Conservation (phyloP, 2,888 invertebrate species). For the Hyposoter dolosus region DNA sequence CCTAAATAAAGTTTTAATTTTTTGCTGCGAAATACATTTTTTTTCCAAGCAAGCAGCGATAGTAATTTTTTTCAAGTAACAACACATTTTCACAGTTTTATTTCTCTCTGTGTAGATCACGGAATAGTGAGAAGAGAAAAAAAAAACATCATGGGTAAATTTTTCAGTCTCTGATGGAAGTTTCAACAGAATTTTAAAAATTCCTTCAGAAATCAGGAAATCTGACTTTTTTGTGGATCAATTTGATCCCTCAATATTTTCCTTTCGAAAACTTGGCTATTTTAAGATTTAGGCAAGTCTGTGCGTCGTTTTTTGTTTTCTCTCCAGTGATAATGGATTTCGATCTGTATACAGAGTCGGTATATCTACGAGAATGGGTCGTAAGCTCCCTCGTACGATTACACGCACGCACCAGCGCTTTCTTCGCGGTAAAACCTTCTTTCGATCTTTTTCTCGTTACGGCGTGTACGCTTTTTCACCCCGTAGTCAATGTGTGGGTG, state of each 20-base stretch:
- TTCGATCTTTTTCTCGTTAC: conserved; percentile 33
- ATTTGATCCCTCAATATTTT: not conserved
- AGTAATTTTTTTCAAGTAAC: too few relatives aligned
- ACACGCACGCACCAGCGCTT: conserved; percentile 41
- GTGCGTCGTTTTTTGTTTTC: not conserved
- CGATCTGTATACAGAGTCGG: conserved; percentile 16
- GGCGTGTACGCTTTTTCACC: not conserved
- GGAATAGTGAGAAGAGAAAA: not conserved
- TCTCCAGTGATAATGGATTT: not conserved
- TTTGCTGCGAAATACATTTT: too few relatives aligned
- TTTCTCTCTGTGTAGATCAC: too few relatives aligned
- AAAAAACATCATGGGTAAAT: not conserved
- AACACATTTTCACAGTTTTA: too few relatives aligned
- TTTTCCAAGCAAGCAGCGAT: too few relatives aligned
- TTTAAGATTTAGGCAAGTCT: not conserved
- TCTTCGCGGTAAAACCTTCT: conserved; percentile 21
- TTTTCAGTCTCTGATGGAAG: not conserved
- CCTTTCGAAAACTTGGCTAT: not conserved
- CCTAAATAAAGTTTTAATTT: too few relatives aligned
- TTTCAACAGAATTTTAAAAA: not conserved
- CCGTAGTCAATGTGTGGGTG: not conserved
- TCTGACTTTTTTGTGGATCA: not conserved
- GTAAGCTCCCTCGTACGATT: conserved; percentile 34
- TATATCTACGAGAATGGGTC: not conserved
- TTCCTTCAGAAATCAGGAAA: not conserved